Base-by-base conservation (phyloP, 2,888 invertebrate genomes). In the Leucophora obtusa region DNA sequence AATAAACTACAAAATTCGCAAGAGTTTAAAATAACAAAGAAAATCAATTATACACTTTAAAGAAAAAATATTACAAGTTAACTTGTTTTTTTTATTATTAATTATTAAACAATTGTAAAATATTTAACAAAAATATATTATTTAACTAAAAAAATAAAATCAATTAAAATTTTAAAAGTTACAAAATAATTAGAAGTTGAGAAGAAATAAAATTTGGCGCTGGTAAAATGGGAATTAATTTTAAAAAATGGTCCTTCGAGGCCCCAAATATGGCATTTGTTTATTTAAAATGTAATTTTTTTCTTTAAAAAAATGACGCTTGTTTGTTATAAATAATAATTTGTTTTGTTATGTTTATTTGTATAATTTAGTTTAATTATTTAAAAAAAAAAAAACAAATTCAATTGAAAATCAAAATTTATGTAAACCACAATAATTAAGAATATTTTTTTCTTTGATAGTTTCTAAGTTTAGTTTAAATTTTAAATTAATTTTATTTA, bases 21-120 rank as follows among this genome's bases (percentile, higher is more conserved):
- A 69, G 59, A 58, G 38, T 76, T 72, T 70, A 58, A 71, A 63
- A 71, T 66, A 50, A 24, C 38, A 77, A 59, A 43, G 21, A 66
- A 62, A 66, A 15, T 68, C 66, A 71, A 63, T 68, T 69, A 68
- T 70, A 77, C 62, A 71, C 59, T 73, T 60, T 35, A 68, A 69
- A 66, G 47, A 59, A 66, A 65, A 63, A 50, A 66, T 73, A 70
- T 73, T 73, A 66, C 59, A 73, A 81, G 59, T 51, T 58, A 54
- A 35, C 18, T 51, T 50, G 15, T 50, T 72, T 77, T 75, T 70
- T 72, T 68, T 78, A 53, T 50, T 59, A 66, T 54, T 65, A 76
- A 77, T 75, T 70, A 70, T 70, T 70, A 73, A 68, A 71, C 66
- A 66, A 54, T 66, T 79, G 82, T 79, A 82, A 76, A 66, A 76